Percentiles rank a stretch among this genome's conserved stretches.
phyloP scores from a whole-genome alignment of 2,888 invertebrate species.

The Leptarthrus brevirostris region DNA sequence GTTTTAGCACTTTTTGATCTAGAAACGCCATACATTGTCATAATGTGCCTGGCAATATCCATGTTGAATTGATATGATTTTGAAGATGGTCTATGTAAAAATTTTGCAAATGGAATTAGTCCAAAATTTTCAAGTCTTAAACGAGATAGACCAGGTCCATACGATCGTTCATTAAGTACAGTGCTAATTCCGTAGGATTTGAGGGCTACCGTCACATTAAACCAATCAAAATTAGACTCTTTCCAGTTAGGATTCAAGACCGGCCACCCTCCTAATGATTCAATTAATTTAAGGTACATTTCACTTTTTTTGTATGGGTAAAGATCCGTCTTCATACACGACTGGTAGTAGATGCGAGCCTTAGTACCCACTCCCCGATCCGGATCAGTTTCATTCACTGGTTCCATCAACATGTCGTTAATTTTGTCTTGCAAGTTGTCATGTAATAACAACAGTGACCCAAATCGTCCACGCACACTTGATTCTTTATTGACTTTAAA shows the following conservation, averaged over 20 bases:
- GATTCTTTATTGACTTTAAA: not conserved
- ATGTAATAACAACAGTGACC: not conserved
- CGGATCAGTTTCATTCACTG: not conserved
- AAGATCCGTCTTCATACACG: slow-evolving; percentile 12
- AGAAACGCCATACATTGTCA: not conserved
- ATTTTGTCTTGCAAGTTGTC: not conserved
- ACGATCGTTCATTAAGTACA: too few relatives aligned
- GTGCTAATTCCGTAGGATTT: too few relatives aligned
- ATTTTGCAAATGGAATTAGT: not conserved
- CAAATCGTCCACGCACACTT: not conserved
- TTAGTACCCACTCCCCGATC: not conserved
- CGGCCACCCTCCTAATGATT: slow-evolving; percentile 11
- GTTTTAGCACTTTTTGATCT: not conserved
- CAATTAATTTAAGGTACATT: not conserved
- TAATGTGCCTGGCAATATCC: not conserved
- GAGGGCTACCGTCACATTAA: too few relatives aligned
- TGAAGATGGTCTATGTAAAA: slow-evolving; percentile 1
- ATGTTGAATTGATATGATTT: not conserved
- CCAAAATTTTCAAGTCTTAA: not conserved
- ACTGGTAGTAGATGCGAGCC: slow-evolving; percentile 4
- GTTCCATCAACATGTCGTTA: not conserved
- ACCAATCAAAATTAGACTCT: not conserved
- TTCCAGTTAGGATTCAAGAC: slow-evolving; percentile 1
- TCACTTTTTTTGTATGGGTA: not conserved
- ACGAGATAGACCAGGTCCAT: not conserved